phyloP scores from a whole-genome alignment of 1,140 invertebrate genomes.

The Drosophila nigromelanica region DNA sequence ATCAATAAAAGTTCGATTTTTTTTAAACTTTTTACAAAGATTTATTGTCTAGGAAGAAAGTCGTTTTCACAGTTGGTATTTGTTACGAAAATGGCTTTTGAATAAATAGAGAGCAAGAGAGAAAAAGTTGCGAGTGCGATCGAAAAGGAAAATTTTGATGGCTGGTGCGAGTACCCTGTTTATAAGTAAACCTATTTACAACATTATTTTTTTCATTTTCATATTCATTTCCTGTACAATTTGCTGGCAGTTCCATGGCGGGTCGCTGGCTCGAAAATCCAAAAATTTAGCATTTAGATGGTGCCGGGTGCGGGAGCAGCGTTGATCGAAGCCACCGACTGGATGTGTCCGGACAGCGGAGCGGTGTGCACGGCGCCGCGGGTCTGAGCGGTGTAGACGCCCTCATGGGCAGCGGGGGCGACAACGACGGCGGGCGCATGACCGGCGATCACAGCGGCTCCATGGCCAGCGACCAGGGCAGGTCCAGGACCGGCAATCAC shows the following conservation, averaged over 20 bases:
- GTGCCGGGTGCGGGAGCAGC: conserved; percentile 85
- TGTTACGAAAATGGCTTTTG: conserved; percentile 39
- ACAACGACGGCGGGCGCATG: conserved; percentile 62
- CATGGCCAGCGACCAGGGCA: conserved; percentile 36
- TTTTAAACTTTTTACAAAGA: conserved; percentile 27
- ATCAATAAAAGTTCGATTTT: neutral
- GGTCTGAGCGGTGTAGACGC: conserved; percentile 85
- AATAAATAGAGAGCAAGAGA: conserved; percentile 45
- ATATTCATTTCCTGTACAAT: conserved; percentile 13
- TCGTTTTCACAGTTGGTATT: conserved; percentile 22
- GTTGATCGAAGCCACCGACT: conserved; percentile 83
- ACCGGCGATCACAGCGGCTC: conserved; percentile 32
- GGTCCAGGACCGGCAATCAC: conserved; percentile 38
- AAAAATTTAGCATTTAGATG: conserved; percentile 57
- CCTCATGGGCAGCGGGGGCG: conserved; percentile 67
- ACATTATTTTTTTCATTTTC: conserved; percentile 15
- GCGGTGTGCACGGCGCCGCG: conserved; percentile 85
- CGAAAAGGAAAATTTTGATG: conserved; percentile 64
- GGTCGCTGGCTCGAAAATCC: neutral
- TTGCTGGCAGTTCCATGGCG: conserved; percentile 56
- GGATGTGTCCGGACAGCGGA: conserved; percentile 84
- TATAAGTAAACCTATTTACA: conserved; percentile 67
- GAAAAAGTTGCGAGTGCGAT: conserved; percentile 24
- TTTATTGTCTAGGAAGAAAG: conserved; percentile 47
- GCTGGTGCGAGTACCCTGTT: conserved; percentile 73